Base-by-base conservation (phyloP, 1,140 invertebrate genomes). In the Drosophila pruinosa region DNA sequence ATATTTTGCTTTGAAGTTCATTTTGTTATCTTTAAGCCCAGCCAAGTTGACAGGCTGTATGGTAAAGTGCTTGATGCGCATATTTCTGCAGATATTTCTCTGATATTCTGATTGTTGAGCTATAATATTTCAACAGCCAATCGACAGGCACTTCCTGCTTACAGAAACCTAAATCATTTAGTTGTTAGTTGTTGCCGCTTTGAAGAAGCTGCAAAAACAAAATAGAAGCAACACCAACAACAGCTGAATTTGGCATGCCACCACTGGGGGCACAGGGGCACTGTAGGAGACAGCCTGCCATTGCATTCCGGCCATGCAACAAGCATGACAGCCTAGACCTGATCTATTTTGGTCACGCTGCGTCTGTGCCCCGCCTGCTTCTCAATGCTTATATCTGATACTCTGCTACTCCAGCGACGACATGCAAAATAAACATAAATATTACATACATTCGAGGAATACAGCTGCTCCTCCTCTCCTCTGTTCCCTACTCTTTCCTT, bases 321-420 rank as follows among this genome's bases (percentile, higher is more conserved):
- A 41, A 71, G 77, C 82, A 83, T 89, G 85, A 88, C 83, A 88
- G 83, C 83, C 83, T 88, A 88, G 83, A 88, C 83, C 83, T 83
- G 83, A 88, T 89, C 83, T 88, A 88, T 88, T 88, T 88, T 88
- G 64, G 81, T 85, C 73, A 63, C 61, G 62, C 61, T 21, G 31
- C 31, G 12, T n/a, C 31, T 34, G 31, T 54, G 45, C 71, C 53
- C 53, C 57, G 31, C 31, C 47, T 41, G 41, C 17, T 39, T 36
- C 43, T 43, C 52, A 45, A 41, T 31, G 54, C 38, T 52, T 61
- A 34, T 45, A 34, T 45, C 54, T 41, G 21, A n/a, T n/a, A n/a
- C n/a, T 19, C 48, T 19, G 15, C 31, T 36, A 62, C 50, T 63
- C 59, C 67, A 70, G 57, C 68, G 8, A 50, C 48, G 14, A 48